Percentiles rank a stretch among this genome's conserved stretches.
Evolutionary conservation across 2,888 invertebrate species (phyloP).

Genomic region (Meiosimyza platycephala): DNA sequence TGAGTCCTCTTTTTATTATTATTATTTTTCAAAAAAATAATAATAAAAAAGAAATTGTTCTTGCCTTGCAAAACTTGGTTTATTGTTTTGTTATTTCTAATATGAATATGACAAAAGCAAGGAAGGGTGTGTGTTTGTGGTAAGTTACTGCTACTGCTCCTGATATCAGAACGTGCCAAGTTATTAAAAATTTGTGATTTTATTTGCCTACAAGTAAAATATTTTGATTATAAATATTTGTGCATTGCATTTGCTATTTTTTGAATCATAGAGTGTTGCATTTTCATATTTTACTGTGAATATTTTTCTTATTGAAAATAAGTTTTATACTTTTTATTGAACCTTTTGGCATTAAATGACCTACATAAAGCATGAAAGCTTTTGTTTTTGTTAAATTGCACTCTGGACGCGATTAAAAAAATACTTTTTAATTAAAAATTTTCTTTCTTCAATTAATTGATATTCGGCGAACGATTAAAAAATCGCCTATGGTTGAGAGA

Average conservation of each 20-base stretch:
- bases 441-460: too few relatives aligned
- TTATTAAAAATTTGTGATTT: constrained; percentile 21
- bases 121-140: background rate
- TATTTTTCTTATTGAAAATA: too few relatives aligned
- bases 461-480: too few relatives aligned
- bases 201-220: constrained; percentile 16
- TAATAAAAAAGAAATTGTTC: background rate
- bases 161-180: constrained; percentile 18
- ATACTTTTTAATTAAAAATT: too few relatives aligned
- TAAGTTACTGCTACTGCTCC: background rate
- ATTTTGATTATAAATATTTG: constrained; percentile 19
- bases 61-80: background rate
- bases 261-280: background rate
- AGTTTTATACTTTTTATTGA: too few relatives aligned
- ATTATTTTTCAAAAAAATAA: too few relatives aligned
- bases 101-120: background rate
- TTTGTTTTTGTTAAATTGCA: too few relatives aligned
- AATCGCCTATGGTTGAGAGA: too few relatives aligned
- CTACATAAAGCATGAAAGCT: too few relatives aligned
- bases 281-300: too few relatives aligned
- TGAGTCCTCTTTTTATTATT: constrained; percentile 9
- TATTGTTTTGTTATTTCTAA: constrained; percentile 14
- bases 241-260: background rate
- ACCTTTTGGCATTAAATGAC: too few relatives aligned
- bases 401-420: too few relatives aligned